Percentiles rank a stretch among this genome's conserved stretches.
phyloP scores from a whole-genome alignment of 1,140 invertebrate species.

The Thaumetopoea pityocampa region DNA sequence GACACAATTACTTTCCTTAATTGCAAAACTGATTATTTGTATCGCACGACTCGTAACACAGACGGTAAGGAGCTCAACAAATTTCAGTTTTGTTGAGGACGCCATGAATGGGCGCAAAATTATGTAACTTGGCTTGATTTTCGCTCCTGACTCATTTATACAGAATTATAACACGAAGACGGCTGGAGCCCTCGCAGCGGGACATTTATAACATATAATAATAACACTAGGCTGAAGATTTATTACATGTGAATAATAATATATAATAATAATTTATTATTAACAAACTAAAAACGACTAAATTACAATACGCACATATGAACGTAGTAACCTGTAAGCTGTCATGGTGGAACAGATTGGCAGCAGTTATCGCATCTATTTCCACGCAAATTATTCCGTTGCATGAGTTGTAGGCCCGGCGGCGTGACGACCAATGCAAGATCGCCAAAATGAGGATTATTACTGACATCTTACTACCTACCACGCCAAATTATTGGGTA shows the following conservation, averaged over 20 bases:
- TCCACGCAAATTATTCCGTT: slow-evolving; percentile 38
- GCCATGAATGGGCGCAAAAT: slow-evolving; percentile 46
- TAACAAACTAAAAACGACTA: too few species aligned
- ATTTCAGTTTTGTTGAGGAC: slow-evolving; percentile 25
- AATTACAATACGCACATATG: too few species aligned
- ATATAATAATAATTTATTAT: too few species aligned
- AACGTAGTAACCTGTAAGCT: too few species aligned
- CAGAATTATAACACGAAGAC: slow-evolving; percentile 50
- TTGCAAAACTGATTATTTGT: slow-evolving; percentile 6
- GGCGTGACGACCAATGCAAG: slow-evolving; percentile 15
- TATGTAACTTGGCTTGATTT: slow-evolving; percentile 39
- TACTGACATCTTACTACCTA: slow-evolving; percentile 16
- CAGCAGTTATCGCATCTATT: slow-evolving; percentile 29
- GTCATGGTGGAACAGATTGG: slow-evolving; percentile 29
- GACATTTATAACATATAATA: slow-evolving; percentile 32
- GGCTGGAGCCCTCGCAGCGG: slow-evolving; percentile 43
- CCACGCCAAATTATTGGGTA: neutral
- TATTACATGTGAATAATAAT: too few species aligned
- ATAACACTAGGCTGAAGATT: too few species aligned
- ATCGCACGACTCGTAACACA: slow-evolving; percentile 4
- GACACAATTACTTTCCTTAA: slow-evolving; percentile 53
- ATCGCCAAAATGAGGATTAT: slow-evolving; percentile 48
- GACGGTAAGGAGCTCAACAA: slow-evolving; percentile 1
- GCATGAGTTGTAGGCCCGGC: slow-evolving; percentile 31
- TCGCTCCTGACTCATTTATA: slow-evolving; percentile 45